Conservation (phyloP, 1,140 invertebrate species). For the Ericerus pela region DNA sequence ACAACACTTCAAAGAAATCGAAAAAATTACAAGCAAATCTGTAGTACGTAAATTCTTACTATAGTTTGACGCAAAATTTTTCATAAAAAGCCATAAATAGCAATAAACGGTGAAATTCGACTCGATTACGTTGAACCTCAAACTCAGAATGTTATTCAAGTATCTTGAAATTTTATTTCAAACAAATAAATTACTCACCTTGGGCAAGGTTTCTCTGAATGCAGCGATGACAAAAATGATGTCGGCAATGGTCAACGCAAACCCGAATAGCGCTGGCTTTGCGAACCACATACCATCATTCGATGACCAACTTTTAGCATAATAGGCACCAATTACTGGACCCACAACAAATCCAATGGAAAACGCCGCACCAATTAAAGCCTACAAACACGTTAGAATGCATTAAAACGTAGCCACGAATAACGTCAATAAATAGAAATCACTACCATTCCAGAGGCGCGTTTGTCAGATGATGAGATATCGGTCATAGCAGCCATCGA, state of each 20-base stretch:
- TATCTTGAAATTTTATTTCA: conserved; percentile 11
- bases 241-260: conserved; percentile 60
- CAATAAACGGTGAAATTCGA: too few relatives aligned
- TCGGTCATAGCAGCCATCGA: conserved; percentile 93
- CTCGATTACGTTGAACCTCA: too few relatives aligned
- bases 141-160: not conserved
- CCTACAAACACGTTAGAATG: conserved; percentile 43
- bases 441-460: conserved; percentile 85
- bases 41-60: too few relatives aligned
- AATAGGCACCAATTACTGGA: conserved; percentile 83
- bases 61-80: too few relatives aligned
- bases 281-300: conserved; percentile 56
- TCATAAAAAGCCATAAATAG: too few relatives aligned
- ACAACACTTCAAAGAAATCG: too few relatives aligned
- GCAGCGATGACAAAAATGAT: conserved; percentile 57
- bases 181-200: conserved; percentile 33
- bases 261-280: conserved; percentile 70
- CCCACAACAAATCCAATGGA: conserved; percentile 93
- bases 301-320: conserved; percentile 52
- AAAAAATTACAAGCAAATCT: too few relatives aligned
- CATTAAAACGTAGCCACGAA: not conserved
- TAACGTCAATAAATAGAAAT: not conserved
- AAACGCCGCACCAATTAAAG: conserved; percentile 90
- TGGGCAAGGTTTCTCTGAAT: conserved; percentile 73
- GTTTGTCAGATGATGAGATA: conserved; percentile 59